A percentile compares a stretch with the other conserved stretches of the same genome.
phyloP scores from a whole-genome alignment of 2,888 invertebrate species.

The Merodon equestris region DNA sequence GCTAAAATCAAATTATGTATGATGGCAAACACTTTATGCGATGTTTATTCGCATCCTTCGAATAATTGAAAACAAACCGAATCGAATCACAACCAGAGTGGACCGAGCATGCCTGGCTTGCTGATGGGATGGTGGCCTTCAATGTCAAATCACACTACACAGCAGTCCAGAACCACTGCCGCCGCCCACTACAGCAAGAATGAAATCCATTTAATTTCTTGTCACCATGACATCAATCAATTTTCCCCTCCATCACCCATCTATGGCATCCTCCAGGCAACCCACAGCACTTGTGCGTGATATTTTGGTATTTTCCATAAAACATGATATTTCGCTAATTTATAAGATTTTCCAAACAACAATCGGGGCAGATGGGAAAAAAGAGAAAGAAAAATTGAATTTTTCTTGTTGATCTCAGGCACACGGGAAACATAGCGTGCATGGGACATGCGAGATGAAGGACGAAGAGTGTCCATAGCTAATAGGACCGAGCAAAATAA shows the following conservation, averaged over 20 bases:
- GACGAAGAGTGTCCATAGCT: slow-evolving; percentile 8
- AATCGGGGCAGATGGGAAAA: neutral
- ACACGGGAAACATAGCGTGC: slow-evolving; percentile 7
- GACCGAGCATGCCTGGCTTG: too few species aligned
- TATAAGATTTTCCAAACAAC: slow-evolving; percentile 71
- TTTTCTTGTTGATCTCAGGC: slow-evolving; percentile 30
- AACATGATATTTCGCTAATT: slow-evolving; percentile 78
- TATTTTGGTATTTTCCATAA: slow-evolving; percentile 71
- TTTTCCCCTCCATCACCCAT: too few species aligned
- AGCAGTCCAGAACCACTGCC: neutral
- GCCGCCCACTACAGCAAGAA: slow-evolving; percentile 11
- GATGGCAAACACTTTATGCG: slow-evolving; percentile 31
- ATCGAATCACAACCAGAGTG: neutral
- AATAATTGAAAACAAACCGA: slow-evolving; percentile 40
- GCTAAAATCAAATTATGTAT: slow-evolving; percentile 3
- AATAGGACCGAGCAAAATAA: neutral
- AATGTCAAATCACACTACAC: slow-evolving; percentile 1
- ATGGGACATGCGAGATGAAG: too few species aligned
- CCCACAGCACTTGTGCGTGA: slow-evolving; percentile 73
- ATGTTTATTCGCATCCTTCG: too few species aligned
- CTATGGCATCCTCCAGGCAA: slow-evolving; percentile 47
- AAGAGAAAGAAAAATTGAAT: too few species aligned
- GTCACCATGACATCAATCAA: slow-evolving; percentile 67
- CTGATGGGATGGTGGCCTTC: too few species aligned
- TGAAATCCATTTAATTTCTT: slow-evolving; percentile 64